A percentile compares a stretch with the other conserved stretches of the same genome.
phyloP scores from a whole-genome alignment of 2,113 vertebrate species.

The Rhinogobius similis region DNA sequence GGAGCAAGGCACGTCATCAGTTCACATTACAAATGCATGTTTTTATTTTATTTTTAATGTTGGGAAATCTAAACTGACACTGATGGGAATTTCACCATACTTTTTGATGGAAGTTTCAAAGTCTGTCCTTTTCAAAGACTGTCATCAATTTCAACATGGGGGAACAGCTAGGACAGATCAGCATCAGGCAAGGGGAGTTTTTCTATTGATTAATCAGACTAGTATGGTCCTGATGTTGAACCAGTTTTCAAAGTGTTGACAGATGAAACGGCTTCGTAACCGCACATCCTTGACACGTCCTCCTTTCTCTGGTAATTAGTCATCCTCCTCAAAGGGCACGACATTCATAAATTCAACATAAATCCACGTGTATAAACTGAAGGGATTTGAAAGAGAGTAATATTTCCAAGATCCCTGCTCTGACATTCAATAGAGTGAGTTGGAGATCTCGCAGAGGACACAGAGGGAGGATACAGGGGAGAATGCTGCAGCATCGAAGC shows the following conservation, averaged over 20 bases:
- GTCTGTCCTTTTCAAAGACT: conserved; percentile 44
- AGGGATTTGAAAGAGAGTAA: conserved; percentile 65
- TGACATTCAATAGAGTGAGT: conserved; percentile 71
- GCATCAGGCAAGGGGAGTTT: conserved; percentile 31
- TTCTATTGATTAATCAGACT: conserved; percentile 61
- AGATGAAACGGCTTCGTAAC: conserved; percentile 64
- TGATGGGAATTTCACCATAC: conserved; percentile 42
- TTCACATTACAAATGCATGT: neutral
- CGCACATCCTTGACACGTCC: conserved; percentile 56
- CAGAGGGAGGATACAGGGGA: conserved; percentile 39
- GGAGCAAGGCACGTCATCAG: no score
- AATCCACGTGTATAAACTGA: conserved; percentile 73
- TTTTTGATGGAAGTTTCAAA: conserved; percentile 55
- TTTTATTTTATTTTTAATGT: neutral
- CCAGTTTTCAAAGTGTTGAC: conserved; percentile 64
- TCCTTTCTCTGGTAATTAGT: conserved; percentile 74
- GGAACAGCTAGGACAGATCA: conserved; percentile 37
- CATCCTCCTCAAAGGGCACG: conserved; percentile 73
- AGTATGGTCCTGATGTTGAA: conserved; percentile 48
- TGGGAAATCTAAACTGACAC: conserved; percentile 14
- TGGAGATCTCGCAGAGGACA: conserved; percentile 58
- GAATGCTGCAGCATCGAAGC: conserved; percentile 56
- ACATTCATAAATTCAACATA: conserved; percentile 78
- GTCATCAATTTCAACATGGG: conserved; percentile 47
- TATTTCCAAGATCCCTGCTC: conserved; percentile 64